Conservation (phyloP, 2,888 invertebrate genomes). For the Oligia latruncula region DNA sequence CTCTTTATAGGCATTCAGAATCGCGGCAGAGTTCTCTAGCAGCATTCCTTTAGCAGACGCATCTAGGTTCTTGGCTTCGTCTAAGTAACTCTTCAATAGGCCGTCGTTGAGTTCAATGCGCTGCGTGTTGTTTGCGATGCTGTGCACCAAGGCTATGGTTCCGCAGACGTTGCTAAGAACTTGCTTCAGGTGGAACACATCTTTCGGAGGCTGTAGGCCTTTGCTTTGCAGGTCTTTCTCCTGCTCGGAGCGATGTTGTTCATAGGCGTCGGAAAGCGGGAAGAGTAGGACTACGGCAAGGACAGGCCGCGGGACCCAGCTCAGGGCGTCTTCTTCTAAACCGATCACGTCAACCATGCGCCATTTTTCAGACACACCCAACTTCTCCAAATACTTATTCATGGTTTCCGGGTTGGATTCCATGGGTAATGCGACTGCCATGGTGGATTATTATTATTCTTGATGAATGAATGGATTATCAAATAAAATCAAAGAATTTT, state of each 20-base stretch:
- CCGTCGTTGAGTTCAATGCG: constrained; percentile 92
- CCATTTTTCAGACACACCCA: constrained; percentile 95
- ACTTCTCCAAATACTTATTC: constrained; percentile 92
- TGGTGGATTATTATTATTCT: constrained; percentile 51
- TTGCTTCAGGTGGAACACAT: constrained; percentile 96
- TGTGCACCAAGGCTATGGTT: constrained; percentile 98
- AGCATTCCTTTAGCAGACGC: constrained; percentile 94
- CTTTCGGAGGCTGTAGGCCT: constrained; percentile 89
- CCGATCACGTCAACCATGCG: constrained; percentile 97
- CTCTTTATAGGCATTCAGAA: constrained; percentile 94
- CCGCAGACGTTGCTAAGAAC: constrained; percentile 98
- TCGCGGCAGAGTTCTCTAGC: constrained; percentile 92
- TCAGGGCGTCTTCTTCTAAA: constrained; percentile 95
- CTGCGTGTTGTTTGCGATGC: constrained; percentile 96
- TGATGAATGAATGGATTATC: not conserved
- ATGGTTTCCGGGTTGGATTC: constrained; percentile 91
- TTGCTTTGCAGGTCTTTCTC: constrained; percentile 90
- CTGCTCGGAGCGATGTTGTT: constrained; percentile 91
- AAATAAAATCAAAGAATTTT: constrained; percentile 32
- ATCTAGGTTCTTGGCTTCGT: constrained; percentile 91
- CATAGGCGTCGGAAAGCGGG: constrained; percentile 95
- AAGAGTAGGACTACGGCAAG: constrained; percentile 96
- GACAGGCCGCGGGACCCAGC: constrained; percentile 96
- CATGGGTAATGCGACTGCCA: constrained; percentile 83
- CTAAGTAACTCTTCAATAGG: constrained; percentile 93